Conservation (phyloP, 2,888 invertebrate species). For the Caenorhabditis angaria region DNA sequence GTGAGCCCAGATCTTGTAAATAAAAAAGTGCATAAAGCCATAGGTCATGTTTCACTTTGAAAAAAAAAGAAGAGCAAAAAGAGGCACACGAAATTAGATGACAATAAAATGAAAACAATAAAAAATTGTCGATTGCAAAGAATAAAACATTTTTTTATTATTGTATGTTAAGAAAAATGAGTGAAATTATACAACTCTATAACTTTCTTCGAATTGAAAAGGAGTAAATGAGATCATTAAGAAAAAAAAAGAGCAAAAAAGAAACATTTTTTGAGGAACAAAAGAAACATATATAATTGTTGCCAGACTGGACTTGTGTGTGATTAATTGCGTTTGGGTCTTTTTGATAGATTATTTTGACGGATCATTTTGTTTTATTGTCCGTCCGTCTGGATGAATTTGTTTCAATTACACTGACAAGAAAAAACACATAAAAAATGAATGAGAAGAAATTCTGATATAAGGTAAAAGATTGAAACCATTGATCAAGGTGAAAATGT, state of each 20-base stretch:
- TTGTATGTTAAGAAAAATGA: too few relatives aligned
- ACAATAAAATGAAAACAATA: conserved; percentile 2
- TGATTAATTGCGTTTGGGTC: neutral
- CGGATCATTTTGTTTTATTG: neutral
- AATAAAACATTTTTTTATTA: too few relatives aligned
- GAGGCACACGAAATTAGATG: conserved; percentile 1
- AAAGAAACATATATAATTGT: neutral
- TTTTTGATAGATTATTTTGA: conserved; percentile 1
- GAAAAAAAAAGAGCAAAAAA: neutral
- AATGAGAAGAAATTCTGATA: too few relatives aligned
- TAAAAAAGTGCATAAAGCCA: neutral
- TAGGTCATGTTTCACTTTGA: neutral
- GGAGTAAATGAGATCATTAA: neutral
- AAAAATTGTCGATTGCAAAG: neutral
- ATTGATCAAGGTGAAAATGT: too few relatives aligned
- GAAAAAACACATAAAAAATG: too few relatives aligned
- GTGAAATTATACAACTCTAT: too few relatives aligned
- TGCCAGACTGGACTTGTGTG: neutral
- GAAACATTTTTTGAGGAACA: conserved; percentile 3
- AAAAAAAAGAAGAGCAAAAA: neutral
- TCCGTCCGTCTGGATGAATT: neutral
- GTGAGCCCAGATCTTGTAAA: neutral
- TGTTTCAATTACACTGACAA: too few relatives aligned
- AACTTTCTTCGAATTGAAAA: neutral
- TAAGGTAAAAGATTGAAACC: too few relatives aligned